Conservation (phyloP, 2,888 invertebrate genomes). For the Teinopalpus imperialis region DNA sequence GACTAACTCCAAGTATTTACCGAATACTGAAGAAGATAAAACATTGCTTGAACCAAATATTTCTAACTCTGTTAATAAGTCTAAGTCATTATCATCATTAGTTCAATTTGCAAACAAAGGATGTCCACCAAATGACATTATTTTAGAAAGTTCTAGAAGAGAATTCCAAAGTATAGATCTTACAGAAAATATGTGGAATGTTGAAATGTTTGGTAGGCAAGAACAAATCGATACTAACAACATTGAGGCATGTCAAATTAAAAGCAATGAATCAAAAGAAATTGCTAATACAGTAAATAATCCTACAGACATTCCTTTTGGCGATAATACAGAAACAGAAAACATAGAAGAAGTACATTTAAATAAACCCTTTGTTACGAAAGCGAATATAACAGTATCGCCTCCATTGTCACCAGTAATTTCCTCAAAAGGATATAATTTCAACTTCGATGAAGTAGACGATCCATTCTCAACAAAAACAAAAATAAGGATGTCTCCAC, state of each 20-base stretch:
- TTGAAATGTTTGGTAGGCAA: neutral
- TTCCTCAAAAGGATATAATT: slow-evolving; percentile 61
- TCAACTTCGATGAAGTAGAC: slow-evolving; percentile 67
- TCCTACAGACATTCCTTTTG: neutral
- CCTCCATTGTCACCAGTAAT: slow-evolving; percentile 58
- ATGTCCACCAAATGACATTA: neutral
- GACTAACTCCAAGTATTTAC: neutral
- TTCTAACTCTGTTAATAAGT: too few species aligned
- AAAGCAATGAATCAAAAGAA: neutral
- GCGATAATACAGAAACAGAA: neutral
- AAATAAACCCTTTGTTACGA: slow-evolving; percentile 28
- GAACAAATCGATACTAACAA: neutral
- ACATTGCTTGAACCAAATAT: too few species aligned
- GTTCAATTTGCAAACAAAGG: too few species aligned
- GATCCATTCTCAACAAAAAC: slow-evolving; percentile 68
- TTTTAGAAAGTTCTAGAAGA: neutral
- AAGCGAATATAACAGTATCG: slow-evolving; percentile 34
- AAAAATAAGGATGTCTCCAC: slow-evolving; percentile 57
- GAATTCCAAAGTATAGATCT: neutral
- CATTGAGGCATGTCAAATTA: neutral
- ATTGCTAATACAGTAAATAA: neutral
- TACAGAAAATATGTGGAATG: neutral
- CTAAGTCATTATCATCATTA: too few species aligned
- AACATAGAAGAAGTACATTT: neutral
- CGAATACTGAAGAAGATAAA: neutral